phyloP scores from a whole-genome alignment of 2,797 vertebrate genomes.

The Lophura swinhoii region DNA sequence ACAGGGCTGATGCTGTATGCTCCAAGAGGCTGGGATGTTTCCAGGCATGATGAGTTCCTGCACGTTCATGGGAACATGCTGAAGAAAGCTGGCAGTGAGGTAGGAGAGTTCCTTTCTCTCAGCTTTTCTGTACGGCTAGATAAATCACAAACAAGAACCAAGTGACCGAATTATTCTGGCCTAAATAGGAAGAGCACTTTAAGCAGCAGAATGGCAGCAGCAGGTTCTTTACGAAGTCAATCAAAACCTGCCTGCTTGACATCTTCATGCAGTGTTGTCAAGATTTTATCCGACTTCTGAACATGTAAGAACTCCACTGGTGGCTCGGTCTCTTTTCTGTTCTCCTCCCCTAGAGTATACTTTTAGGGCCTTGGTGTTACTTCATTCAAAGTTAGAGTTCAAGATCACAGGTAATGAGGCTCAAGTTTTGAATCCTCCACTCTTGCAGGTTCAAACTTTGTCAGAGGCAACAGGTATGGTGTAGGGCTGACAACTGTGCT shows the following conservation, averaged over 20 bases:
- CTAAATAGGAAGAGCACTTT: background rate
- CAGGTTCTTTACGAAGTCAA: background rate
- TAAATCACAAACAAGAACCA: background rate
- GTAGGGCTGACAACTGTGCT: background rate
- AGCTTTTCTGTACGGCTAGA: background rate
- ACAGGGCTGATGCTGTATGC: background rate
- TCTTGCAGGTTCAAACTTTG: background rate
- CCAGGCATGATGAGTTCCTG: background rate
- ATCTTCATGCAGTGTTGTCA: background rate
- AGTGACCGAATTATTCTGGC: background rate
- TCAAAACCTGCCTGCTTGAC: background rate
- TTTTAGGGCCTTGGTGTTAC: background rate
- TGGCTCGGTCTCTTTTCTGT: background rate
- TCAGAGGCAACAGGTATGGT: background rate
- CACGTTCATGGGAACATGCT: background rate
- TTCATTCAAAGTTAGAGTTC: background rate
- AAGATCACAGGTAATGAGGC: background rate
- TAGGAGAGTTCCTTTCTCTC: background rate
- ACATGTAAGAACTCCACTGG: background rate
- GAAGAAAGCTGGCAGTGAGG: background rate
- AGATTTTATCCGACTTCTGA: background rate
- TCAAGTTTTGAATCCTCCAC: background rate
- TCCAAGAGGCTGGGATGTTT: background rate
- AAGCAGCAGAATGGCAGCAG: background rate
- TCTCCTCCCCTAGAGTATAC: background rate